Evolutionary conservation across 92 coral and sea anemone species (phyloP).

Genomic region (Palythoa caribaeorum): DNA sequence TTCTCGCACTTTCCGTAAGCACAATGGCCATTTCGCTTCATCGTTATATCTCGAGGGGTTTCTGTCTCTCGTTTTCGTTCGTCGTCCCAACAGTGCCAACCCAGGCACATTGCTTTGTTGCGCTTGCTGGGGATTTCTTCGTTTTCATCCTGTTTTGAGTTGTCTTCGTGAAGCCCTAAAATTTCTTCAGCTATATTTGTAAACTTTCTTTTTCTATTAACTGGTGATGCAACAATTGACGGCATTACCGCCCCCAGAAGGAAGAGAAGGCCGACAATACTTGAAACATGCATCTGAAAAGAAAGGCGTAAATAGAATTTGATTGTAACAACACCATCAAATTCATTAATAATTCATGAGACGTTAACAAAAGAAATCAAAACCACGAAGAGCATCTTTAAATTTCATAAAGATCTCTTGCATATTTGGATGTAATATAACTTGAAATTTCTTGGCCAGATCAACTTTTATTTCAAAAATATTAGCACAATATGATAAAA

Average conservation of each 20-base stretch:
- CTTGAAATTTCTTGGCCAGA: too few relatives aligned
- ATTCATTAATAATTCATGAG: too few relatives aligned
- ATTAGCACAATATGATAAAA: too few relatives aligned
- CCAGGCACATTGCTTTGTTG: neutral
- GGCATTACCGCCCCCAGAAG: neutral
- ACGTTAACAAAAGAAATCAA: too few relatives aligned
- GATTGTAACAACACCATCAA: too few relatives aligned
- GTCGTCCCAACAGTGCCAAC: constrained; percentile 8
- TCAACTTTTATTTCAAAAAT: too few relatives aligned
- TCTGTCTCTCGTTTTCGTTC: neutral
- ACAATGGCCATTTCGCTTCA: neutral
- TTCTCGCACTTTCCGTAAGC: neutral
- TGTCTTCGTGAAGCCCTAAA: neutral
- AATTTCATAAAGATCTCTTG: too few relatives aligned
- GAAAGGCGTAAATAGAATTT: neutral
- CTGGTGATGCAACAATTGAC: neutral
- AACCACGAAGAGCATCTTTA: too few relatives aligned
- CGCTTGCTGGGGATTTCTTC: neutral
- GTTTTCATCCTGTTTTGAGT: neutral
- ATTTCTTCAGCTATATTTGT: neutral
- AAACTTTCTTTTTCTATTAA: neutral
- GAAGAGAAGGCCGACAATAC: neutral
- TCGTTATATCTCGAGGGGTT: neutral
- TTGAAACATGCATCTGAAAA: neutral
- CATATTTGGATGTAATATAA: too few relatives aligned